Evolutionary conservation across 2,797 vertebrate genomes (phyloP).

Genomic region (Monodelphis domestica): DNA sequence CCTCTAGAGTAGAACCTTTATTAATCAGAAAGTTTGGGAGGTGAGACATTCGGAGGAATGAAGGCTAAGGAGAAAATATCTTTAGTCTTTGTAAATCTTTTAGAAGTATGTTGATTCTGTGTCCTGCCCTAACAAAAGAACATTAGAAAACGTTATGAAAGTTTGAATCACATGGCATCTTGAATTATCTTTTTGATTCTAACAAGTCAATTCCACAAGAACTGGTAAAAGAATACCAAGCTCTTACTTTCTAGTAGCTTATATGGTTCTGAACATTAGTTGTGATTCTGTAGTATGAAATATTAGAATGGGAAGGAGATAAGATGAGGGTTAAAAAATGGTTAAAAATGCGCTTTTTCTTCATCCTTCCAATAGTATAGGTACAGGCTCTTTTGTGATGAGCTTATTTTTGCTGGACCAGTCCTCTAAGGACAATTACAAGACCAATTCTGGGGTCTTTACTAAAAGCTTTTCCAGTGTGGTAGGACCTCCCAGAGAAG

Average conservation of each 20-base stretch:
- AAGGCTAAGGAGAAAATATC: not conserved
- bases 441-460: not conserved
- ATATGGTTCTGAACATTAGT: not conserved
- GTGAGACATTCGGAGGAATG: constrained; percentile 38
- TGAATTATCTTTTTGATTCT: not conserved
- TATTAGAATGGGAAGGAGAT: not conserved
- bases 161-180: not conserved
- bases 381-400: not conserved
- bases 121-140: not conserved
- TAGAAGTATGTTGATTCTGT: not conserved
- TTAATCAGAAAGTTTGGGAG: constrained; percentile 52
- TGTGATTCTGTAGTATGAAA: not conserved
- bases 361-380: not conserved
- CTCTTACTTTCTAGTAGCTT: not conserved
- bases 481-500: not conserved
- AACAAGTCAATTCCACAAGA: not conserved
- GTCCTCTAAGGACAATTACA: not conserved
- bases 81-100: not conserved
- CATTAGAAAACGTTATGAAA: not conserved
- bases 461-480: not conserved
- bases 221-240: not conserved
- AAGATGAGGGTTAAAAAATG: not conserved
- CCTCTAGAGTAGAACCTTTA: constrained; percentile 33
- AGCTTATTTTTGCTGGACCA: not conserved
- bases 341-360: not conserved